phyloP scores from a whole-genome alignment of 2,888 invertebrate genomes.

The Drosophila demipolita region DNA sequence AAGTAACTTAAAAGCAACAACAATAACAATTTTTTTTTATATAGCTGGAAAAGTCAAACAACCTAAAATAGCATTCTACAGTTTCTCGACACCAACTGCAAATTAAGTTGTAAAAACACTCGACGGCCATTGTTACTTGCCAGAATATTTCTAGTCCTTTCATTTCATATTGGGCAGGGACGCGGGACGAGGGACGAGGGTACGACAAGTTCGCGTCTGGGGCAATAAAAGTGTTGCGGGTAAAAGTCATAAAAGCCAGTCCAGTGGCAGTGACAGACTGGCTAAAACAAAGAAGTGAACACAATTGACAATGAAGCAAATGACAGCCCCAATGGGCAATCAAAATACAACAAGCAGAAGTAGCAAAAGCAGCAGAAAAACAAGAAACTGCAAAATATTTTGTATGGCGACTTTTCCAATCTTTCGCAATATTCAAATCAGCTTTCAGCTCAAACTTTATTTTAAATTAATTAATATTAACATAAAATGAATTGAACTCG shows the following conservation, averaged over 20 bases:
- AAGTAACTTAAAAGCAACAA: conserved; percentile 48
- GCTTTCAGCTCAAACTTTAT: conserved; percentile 3
- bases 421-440: conserved; percentile 21
- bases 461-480: conserved; percentile 11
- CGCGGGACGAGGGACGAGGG: neutral
- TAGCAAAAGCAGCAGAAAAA: neutral
- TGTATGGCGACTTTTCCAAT: conserved; percentile 5
- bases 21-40: conserved; percentile 2
- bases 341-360: conserved; percentile 14
- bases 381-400: conserved; percentile 6
- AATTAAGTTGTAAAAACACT: conserved; percentile 72
- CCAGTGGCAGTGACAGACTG: conserved; percentile 29
- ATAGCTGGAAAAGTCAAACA: conserved; percentile 31
- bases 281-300: conserved; percentile 47
- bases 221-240: conserved; percentile 70
- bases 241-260: conserved; percentile 72
- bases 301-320: conserved; percentile 78
- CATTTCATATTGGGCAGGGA: neutral
- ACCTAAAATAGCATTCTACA: conserved; percentile 63
- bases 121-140: conserved; percentile 46
- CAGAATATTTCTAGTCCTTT: conserved; percentile 7
- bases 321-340: conserved; percentile 64
- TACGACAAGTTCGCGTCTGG: conserved; percentile 34
- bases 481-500: neutral
- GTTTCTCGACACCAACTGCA: conserved; percentile 61